phyloP scores from a whole-genome alignment of 2,888 invertebrate genomes.

The Elmis aenea region DNA sequence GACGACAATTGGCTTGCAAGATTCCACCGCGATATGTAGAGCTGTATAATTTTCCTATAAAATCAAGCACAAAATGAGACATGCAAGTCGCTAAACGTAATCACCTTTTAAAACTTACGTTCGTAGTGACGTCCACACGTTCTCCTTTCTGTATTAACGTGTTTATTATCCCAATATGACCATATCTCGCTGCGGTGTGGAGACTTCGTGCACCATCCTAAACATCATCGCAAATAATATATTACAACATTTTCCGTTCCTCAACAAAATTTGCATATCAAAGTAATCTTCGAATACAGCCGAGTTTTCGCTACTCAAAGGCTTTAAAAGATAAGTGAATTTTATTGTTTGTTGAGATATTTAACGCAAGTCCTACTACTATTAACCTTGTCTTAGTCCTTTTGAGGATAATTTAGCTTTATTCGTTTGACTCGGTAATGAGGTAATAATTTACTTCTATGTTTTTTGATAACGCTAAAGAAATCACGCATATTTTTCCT shows the following conservation, averaged over 20 bases:
- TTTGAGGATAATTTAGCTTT: no score
- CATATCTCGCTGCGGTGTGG: slow-evolving; percentile 95
- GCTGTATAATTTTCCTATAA: slow-evolving; percentile 94
- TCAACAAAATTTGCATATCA: slow-evolving; percentile 16
- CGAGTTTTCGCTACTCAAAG: slow-evolving; percentile 1
- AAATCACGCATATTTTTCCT: no score
- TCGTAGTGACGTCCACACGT: slow-evolving; percentile 91
- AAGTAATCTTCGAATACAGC: no score
- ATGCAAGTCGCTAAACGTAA: no score
- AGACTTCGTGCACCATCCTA: slow-evolving; percentile 94
- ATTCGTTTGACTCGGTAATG: no score
- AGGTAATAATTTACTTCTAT: no score
- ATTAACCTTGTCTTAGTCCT: no score
- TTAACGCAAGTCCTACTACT: not conserved
- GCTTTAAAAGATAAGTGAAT: not conserved
- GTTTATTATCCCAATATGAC: slow-evolving; percentile 95
- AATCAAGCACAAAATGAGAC: no score
- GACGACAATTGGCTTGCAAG: slow-evolving; percentile 89
- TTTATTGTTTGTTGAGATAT: not conserved
- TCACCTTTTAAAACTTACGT: slow-evolving; percentile 58
- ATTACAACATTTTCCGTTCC: no score
- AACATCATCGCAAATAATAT: no score
- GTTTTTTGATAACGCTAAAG: no score
- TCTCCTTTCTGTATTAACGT: slow-evolving; percentile 94
- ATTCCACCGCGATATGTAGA: slow-evolving; percentile 93